Base-by-base conservation (phyloP, 2,888 invertebrate genomes). In the Ellobium chinense region DNA sequence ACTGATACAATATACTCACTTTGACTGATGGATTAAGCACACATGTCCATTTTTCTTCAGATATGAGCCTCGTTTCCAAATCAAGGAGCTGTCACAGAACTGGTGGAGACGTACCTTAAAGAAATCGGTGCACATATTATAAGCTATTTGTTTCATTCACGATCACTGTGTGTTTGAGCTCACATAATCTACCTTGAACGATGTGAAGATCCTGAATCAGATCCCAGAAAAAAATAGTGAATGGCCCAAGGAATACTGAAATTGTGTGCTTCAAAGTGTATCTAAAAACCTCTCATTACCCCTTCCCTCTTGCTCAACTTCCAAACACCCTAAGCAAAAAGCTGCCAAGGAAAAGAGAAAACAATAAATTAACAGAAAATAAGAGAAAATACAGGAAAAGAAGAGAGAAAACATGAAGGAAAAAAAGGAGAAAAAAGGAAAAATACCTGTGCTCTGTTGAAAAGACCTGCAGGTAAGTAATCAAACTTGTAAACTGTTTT, bases 41-140 rank as follows among this genome's bases (percentile, higher is more conserved):
- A 88, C 80, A 81, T 93, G 92, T 54, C 88, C 89, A 84, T 92
- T 92, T 82, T 93, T 92, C 78, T 87, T 87, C 24, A 93, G 85
- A 62, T 90, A 88, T 14, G 92, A 92, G 1, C 93, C 93, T 75
- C 88, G 89, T 84, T 92, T 92, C 93, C 93, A 93, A 63, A 92
- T 91, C 54, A 89, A 73, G 5, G 91, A 86, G 78, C 88, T 89
- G 83, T 92, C 91, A 56, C 89, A 89, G 81, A 91, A 89, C 82
- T 91, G 89, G 81, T 91, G 91, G 18, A 92, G 86, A 21, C 92
- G 87, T 9, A 92, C 92, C 91, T 92, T n/a, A n/a, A n/a, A n/a
- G n/a, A n/a, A n/a, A n/a, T n/a, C n/a, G n/a, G n/a, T n/a, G n/a
- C n/a, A n/a, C n/a, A n/a, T n/a, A n/a, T n/a, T n/a, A n/a, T n/a